Conservation (phyloP, 2,113 vertebrate genomes). For the Odobenus rosmarus region DNA sequence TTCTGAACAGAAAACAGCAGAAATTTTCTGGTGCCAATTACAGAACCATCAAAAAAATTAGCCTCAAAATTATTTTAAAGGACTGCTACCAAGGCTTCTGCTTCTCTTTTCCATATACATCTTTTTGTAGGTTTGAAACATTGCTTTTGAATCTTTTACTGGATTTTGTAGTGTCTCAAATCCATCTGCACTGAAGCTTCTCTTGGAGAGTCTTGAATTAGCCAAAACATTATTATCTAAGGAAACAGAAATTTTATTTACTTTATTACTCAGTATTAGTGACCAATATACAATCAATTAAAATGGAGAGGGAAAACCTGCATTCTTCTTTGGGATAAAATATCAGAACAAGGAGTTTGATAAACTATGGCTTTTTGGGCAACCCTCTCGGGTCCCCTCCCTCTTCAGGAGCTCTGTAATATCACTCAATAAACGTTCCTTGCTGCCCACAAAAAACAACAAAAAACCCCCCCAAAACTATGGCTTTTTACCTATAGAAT, state of each 20-base stretch:
- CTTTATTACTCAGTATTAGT: not conserved
- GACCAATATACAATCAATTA: not conserved
- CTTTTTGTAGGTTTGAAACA: slow-evolving; percentile 86
- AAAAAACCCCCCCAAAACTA: too few relatives aligned
- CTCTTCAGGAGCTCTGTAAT: too few relatives aligned
- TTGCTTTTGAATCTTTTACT: slow-evolving; percentile 82
- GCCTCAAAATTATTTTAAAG: slow-evolving; percentile 36
- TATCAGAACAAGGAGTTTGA: not conserved
- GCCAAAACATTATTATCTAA: slow-evolving; percentile 78
- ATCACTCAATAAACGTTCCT: too few relatives aligned
- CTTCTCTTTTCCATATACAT: slow-evolving; percentile 86
- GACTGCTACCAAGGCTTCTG: slow-evolving; percentile 78
- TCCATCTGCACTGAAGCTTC: slow-evolving; percentile 80
- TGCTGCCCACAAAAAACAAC: too few relatives aligned
- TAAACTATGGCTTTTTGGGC: not conserved
- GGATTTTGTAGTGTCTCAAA: slow-evolving; percentile 69
- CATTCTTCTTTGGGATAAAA: not conserved
- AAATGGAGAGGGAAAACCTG: not conserved
- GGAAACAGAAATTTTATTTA: slow-evolving; percentile 55
- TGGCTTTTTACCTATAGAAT: not conserved
- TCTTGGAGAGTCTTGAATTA: slow-evolving; percentile 75
- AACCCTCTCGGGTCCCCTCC: too few relatives aligned
- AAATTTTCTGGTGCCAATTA: not conserved
- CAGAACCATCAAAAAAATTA: not conserved
- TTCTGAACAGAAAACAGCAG: not conserved